phyloP scores from a whole-genome alignment of 2,797 vertebrate species.

The Squalus acanthias region DNA sequence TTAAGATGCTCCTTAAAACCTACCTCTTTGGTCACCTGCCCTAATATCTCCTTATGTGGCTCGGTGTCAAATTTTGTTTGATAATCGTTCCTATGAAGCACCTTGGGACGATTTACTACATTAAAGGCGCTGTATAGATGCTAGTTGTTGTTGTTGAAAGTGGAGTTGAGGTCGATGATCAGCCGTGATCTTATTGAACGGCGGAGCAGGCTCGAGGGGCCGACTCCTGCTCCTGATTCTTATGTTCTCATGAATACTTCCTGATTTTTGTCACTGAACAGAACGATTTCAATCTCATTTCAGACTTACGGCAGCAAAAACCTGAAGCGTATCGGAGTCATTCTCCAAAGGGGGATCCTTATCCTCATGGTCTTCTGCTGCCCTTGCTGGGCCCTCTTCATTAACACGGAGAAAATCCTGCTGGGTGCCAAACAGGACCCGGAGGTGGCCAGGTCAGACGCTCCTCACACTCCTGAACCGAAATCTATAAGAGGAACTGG shows the following conservation, averaged over 20 bases:
- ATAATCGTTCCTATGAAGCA: too few relatives aligned
- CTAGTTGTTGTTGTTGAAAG: too few relatives aligned
- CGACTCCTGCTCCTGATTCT: background rate
- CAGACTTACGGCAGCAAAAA: conserved; percentile 80
- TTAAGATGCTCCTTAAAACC: too few relatives aligned
- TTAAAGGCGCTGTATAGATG: too few relatives aligned
- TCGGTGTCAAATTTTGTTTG: too few relatives aligned
- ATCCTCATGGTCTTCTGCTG: conserved; percentile 79
- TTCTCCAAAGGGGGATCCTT: conserved; percentile 70
- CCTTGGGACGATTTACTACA: too few relatives aligned
- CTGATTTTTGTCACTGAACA: background rate
- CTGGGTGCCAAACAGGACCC: conserved; percentile 68
- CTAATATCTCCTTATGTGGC: too few relatives aligned
- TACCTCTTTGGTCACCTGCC: too few relatives aligned
- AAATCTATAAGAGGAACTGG: too few relatives aligned
- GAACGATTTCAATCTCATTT: conserved; percentile 16
- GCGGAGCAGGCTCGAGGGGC: background rate
- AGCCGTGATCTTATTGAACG: background rate
- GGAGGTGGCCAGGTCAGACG: conserved; percentile 70
- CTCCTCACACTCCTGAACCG: background rate
- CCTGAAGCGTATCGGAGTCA: conserved; percentile 75
- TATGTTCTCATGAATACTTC: background rate
- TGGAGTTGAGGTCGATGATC: too few relatives aligned
- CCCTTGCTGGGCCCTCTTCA: conserved; percentile 80
- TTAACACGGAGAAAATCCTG: conserved; percentile 73